Evolutionary conservation across 2,113 vertebrate genomes (phyloP).

Genomic region (Chionodraco myersi): DNA sequence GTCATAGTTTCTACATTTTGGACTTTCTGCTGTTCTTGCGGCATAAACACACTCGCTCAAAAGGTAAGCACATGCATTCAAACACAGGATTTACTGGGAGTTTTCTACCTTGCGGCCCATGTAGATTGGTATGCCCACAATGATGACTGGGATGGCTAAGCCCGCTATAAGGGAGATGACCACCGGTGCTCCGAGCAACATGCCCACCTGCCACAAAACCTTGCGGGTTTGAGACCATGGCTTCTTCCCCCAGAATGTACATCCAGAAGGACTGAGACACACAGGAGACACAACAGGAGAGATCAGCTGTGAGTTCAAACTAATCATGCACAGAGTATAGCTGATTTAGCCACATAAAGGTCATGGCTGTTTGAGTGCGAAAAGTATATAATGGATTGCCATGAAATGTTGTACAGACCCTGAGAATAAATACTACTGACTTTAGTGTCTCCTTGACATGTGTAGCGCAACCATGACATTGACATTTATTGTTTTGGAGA

Average conservation of each 20-base stretch:
- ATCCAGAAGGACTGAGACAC: slow-evolving; percentile 88
- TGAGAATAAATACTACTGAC: not conserved
- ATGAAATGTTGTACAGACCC: not conserved
- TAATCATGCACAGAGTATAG: not conserved
- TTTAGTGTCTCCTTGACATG: not conserved
- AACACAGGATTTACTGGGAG: not conserved
- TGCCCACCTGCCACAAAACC: slow-evolving; percentile 91
- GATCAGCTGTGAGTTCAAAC: not conserved
- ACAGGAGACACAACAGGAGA: not conserved
- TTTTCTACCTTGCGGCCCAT: slow-evolving; percentile 88
- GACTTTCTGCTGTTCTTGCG: not conserved
- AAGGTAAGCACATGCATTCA: not conserved
- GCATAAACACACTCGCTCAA: not conserved
- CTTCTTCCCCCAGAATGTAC: slow-evolving; percentile 93
- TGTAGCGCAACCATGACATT: not conserved
- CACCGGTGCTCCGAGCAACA: slow-evolving; percentile 90
- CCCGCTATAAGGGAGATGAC: slow-evolving; percentile 89
- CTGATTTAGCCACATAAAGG: not conserved
- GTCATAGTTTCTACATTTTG: too few relatives aligned
- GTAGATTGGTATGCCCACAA: slow-evolving; percentile 91
- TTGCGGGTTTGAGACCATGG: slow-evolving; percentile 90
- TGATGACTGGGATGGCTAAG: slow-evolving; percentile 90
- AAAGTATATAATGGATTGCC: not conserved
- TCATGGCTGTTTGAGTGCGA: not conserved
- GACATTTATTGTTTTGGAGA: not conserved